phyloP scores from a whole-genome alignment of 2,113 vertebrate species.

The Sphaerodactylus townsendi region DNA sequence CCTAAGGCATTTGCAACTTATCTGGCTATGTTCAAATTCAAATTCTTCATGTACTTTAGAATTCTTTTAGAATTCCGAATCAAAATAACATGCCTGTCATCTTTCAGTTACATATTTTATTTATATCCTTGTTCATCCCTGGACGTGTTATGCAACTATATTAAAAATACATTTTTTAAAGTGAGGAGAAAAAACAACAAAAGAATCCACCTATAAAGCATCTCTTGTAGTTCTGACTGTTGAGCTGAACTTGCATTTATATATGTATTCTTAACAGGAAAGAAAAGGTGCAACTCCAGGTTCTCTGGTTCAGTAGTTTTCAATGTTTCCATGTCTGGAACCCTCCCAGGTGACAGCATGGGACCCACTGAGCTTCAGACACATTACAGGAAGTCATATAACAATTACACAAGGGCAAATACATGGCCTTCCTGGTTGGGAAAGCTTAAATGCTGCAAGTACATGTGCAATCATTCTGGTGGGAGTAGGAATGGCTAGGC shows the following conservation, averaged over 20 bases:
- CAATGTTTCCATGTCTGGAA: too few relatives aligned
- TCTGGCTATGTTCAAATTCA: neutral
- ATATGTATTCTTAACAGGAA: neutral
- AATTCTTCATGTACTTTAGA: neutral
- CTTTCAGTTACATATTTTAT: neutral
- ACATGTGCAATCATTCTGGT: too few relatives aligned
- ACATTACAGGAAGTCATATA: too few relatives aligned
- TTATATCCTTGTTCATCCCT: neutral
- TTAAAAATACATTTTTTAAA: neutral
- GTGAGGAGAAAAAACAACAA: neutral
- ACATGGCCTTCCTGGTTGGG: too few relatives aligned
- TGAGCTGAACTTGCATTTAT: neutral
- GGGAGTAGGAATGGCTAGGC: too few relatives aligned
- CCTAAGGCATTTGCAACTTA: too few relatives aligned
- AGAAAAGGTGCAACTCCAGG: neutral
- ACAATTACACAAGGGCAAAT: too few relatives aligned
- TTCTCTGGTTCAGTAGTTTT: too few relatives aligned
- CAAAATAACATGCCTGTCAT: neutral
- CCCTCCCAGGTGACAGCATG: too few relatives aligned
- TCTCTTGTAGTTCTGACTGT: neutral
- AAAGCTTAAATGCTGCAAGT: too few relatives aligned
- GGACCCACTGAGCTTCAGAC: too few relatives aligned
- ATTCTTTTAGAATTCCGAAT: neutral
- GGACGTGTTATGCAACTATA: neutral
- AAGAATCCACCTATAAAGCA: neutral